Conservation (phyloP, 2,888 invertebrate species). For the Dryocosmus kuriphilus region DNA sequence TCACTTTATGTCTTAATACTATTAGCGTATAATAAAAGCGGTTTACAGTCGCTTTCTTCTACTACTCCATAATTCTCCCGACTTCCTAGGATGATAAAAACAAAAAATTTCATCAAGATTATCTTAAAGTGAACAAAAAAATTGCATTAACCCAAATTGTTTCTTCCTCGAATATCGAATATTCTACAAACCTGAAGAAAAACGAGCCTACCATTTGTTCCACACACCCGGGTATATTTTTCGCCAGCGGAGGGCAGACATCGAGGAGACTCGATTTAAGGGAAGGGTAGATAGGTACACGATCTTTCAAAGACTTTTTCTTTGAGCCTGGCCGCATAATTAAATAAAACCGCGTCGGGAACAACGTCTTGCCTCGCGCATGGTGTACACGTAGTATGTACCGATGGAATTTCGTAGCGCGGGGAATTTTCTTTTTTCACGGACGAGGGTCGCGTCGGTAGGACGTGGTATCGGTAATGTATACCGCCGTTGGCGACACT, state of each 20-base stretch:
- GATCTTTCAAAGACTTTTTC: conserved; percentile 10
- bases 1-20: not conserved
- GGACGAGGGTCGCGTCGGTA: conserved; percentile 40
- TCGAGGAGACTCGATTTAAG: conserved; percentile 11
- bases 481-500: conserved; percentile 47
- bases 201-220: conserved; percentile 10
- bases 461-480: conserved; percentile 48
- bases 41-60: not conserved
- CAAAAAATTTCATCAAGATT: not conserved
- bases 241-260: not conserved
- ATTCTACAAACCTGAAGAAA: not conserved
- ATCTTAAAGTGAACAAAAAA: not conserved
- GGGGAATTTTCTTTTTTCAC: conserved; percentile 49
- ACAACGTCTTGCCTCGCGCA: conserved; percentile 11
- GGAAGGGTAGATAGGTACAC: not conserved
- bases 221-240: not conserved
- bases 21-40: conserved; percentile 16
- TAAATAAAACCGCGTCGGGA: conserved; percentile 29
- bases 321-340: conserved; percentile 37
- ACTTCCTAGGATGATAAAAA: not conserved
- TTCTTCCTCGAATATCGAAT: not conserved
- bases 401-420: conserved; percentile 50
- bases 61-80: not conserved
- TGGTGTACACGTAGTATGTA: conserved; percentile 22
- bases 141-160: not conserved